Evolutionary conservation across 2,888 invertebrate species (phyloP), one percentile per base, ranked within the genome.

Genomic region (Halocaridina rubra): DNA sequence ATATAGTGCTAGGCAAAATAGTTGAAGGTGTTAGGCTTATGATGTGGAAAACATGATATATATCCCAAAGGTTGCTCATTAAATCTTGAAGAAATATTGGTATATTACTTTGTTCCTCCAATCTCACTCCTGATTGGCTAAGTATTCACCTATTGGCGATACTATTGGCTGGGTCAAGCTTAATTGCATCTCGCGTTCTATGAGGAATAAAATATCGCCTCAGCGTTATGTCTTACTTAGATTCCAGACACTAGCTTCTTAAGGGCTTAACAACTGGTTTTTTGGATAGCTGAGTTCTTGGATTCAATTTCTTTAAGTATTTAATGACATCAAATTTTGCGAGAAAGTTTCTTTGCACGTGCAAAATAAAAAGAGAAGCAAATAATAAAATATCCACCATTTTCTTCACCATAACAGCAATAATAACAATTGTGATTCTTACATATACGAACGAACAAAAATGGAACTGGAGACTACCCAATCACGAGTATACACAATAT

Each of bases 141-240:
- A 2, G 46, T 16, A 46, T 13, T 1, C 1, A 16, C 16, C 46
- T 46, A 46, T 46, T 2, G 46, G 46, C 46, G 46, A 13, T 46
- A 46, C 46, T 16, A 46, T 46, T 46, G 46, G 46, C 46, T 10
- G 46, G 16, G 46, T 16, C 46, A 16, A 16, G 46, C 16, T 46
- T 46, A 46, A 46, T 46, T 46, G 46, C 46, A 10, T 46, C 46
- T 13, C 16, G 46, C 46, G 46, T 10, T 10, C 46, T 13, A 13
- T 16, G 13, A 13, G 46, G 46, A 46, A 46, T 46, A 2, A 76
- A 75, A 76, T 76, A 75, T 75, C 67, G 76, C 81, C 76, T 76
- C 29, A 39, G 53, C 53, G 69, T 76, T 76, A 81, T 75, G 67
- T 81, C 81, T 81, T 75, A 81, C 81, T 81, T 81, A 81, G n/a